A percentile compares a stretch with the other conserved stretches of the same genome.
Evolutionary conservation across 1,140 invertebrate species (phyloP).

Genomic region (Leptinotarsa texana): DNA sequence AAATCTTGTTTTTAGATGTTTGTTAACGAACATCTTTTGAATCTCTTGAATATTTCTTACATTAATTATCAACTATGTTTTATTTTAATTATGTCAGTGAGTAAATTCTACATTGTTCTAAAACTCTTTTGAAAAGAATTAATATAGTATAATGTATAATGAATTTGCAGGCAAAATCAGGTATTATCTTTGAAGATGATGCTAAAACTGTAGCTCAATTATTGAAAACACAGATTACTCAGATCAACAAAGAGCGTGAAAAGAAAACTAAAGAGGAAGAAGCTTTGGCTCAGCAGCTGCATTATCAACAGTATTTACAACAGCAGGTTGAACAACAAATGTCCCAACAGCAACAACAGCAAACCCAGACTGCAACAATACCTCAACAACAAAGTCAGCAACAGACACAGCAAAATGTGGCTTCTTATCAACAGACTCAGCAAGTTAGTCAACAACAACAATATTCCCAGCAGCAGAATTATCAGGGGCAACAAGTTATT

Average conservation of each 20-base stretch:
- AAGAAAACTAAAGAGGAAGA: slow-evolving; percentile 58
- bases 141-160: too few species aligned
- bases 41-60: not conserved
- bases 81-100: not conserved
- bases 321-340: slow-evolving; percentile 58
- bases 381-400: slow-evolving; percentile 43
- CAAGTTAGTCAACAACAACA: slow-evolving; percentile 21
- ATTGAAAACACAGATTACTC: slow-evolving; percentile 79
- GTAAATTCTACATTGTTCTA: not conserved
- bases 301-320: slow-evolving; percentile 63
- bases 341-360: slow-evolving; percentile 57
- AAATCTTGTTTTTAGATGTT: too few species aligned
- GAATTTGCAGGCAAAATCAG: slow-evolving; percentile 71
- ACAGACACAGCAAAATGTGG: slow-evolving; percentile 41
- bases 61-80: not conserved
- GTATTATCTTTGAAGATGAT: slow-evolving; percentile 89
- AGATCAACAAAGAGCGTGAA: slow-evolving; percentile 64
- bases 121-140: too few species aligned
- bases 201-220: slow-evolving; percentile 85
- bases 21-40: not conserved
- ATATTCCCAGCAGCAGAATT: slow-evolving; percentile 49
- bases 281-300: slow-evolving; percentile 61
- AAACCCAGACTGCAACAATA: slow-evolving; percentile 55
- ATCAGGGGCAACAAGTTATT: slow-evolving; percentile 54
- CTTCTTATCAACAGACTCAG: slow-evolving; percentile 48